These are phyloP conservation scores for Crocidura indochinensis DNA, from an alignment of 2,797 vertebrate genomes.

Conservation along the genomic window DNA sequence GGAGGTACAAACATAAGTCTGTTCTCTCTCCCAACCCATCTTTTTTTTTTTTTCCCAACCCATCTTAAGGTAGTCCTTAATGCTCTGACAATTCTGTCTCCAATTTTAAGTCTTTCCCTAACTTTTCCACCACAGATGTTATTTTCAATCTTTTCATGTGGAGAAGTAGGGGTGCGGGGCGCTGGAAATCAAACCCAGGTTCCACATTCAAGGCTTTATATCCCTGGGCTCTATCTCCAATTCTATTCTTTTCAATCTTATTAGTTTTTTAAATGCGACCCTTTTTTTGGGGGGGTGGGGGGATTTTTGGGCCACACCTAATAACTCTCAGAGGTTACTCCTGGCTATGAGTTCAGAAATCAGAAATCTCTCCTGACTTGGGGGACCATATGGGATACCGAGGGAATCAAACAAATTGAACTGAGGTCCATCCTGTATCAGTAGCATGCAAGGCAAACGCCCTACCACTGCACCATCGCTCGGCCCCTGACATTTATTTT, in stretches of 20 bases:
- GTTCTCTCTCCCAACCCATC: not conserved
- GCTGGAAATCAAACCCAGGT: no score
- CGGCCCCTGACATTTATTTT: slow-evolving; percentile 43
- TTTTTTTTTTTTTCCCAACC: not conserved
- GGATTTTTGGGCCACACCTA: no score
- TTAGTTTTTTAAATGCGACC: not conserved
- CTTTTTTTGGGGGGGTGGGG: slow-evolving; percentile 53
- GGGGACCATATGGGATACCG: no score
- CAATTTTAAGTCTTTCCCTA: slow-evolving; percentile 12
- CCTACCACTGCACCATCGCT: no score
- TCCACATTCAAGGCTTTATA: no score
- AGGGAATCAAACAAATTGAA: no score
- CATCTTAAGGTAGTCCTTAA: not conserved
- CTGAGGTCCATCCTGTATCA: no score
- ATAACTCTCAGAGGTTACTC: no score
- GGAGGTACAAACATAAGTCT: not conserved
- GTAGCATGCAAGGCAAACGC: no score
- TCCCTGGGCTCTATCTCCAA: not conserved
- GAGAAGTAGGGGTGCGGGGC: no score
- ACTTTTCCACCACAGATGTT: slow-evolving; percentile 44
- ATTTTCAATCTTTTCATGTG: not conserved
- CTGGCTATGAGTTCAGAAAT: no score
- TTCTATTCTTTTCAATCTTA: slow-evolving; percentile 34
- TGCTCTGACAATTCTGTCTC: slow-evolving; percentile 30
- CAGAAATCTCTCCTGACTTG: no score